Percentiles rank a stretch among this genome's conserved stretches.
Evolutionary conservation across 2,113 vertebrate species (phyloP).

Genomic region (Neolamprologus variostigma): DNA sequence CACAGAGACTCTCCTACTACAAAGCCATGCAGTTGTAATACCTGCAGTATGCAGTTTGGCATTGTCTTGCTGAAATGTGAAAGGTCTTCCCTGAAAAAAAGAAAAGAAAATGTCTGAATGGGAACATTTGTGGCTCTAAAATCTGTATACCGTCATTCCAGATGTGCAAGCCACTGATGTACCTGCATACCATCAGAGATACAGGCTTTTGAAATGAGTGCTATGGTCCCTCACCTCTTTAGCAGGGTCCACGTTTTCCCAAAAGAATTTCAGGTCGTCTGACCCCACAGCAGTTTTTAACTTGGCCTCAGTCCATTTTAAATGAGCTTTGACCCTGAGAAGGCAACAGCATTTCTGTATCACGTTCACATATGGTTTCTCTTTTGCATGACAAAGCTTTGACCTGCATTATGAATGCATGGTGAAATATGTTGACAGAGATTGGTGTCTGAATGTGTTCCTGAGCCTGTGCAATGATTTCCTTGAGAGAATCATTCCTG

Average conservation of each 20-base stretch:
- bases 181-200: background rate
- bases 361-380: background rate
- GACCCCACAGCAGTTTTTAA: background rate
- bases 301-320: background rate
- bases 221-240: background rate
- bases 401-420: background rate
- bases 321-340: background rate
- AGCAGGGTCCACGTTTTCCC: background rate
- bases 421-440: background rate
- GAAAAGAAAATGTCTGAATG: fast-evolving
- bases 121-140: background rate
- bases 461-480: background rate
- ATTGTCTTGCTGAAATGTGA: background rate
- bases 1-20: background rate
- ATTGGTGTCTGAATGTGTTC: background rate
- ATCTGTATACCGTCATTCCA: background rate
- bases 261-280: background rate
- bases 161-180: background rate
- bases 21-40: background rate
- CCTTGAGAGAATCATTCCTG: background rate
- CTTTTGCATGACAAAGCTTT: background rate
- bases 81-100: background rate
- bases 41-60: background rate
- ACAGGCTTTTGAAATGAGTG: background rate
- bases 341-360: background rate